These are phyloP conservation scores for Notamacropus eugenii DNA, from an alignment of 2,797 vertebrate species.

Conservation along the genomic window DNA sequence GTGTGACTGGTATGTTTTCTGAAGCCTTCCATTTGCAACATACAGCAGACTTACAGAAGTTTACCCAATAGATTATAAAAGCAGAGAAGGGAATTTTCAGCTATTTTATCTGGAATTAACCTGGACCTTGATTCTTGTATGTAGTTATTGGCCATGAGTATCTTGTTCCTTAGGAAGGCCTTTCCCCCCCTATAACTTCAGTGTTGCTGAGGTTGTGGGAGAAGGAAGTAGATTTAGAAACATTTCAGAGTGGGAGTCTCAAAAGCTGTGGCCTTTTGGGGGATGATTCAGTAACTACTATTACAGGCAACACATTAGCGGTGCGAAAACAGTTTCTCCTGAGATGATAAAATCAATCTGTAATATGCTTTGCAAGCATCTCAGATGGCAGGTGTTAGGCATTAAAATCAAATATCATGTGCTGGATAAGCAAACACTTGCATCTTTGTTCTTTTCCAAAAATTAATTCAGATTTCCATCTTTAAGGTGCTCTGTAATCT, in stretches of 20 bases:
- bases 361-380: not conserved
- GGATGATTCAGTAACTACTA: not conserved
- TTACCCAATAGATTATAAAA: not conserved
- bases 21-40: not conserved
- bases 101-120: not conserved
- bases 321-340: not conserved
- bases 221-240: not conserved
- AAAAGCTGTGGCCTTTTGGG: not conserved
- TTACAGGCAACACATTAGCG: not conserved
- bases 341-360: not conserved
- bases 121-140: not conserved
- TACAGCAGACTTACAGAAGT: not conserved
- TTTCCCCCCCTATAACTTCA: not conserved
- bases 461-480: not conserved
- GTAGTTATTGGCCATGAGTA: not conserved
- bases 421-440: not conserved
- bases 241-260: not conserved
- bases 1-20: not conserved
- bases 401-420: not conserved
- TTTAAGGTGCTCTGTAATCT: not conserved
- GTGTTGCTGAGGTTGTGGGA: not conserved
- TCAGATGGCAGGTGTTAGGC: not conserved
- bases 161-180: not conserved
- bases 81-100: not conserved
- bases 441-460: slow-evolving; percentile 15